Conservation (phyloP, 2,888 invertebrate genomes). For the Polyploca ridens region DNA sequence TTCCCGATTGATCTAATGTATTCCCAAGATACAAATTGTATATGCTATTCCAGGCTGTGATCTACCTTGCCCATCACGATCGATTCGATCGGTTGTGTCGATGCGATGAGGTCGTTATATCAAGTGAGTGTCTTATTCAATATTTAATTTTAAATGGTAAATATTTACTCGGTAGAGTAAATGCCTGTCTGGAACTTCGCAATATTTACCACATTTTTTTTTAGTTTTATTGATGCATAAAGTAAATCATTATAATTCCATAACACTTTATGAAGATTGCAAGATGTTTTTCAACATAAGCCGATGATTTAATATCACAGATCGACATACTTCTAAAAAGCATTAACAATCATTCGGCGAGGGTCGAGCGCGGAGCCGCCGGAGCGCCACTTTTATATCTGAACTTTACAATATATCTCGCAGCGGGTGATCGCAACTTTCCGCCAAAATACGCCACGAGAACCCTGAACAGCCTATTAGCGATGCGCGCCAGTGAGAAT, state of each 20-base stretch:
- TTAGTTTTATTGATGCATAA: too few relatives aligned
- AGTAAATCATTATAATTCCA: neutral
- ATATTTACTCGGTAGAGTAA: too few relatives aligned
- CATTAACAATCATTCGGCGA: neutral
- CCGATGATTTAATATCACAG: neutral
- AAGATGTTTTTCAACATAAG: neutral
- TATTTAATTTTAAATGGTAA: too few relatives aligned
- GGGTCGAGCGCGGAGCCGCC: neutral
- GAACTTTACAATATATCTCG: conserved; percentile 7
- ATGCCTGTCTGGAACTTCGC: too few relatives aligned
- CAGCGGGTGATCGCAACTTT: conserved; percentile 2
- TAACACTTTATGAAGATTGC: neutral
- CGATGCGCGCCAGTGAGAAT: neutral
- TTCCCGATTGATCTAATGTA: too few relatives aligned
- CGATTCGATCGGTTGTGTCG: too few relatives aligned
- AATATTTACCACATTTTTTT: too few relatives aligned
- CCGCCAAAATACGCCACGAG: neutral
- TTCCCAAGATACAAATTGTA: too few relatives aligned
- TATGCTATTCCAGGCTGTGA: too few relatives aligned
- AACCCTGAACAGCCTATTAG: neutral
- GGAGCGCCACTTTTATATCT: neutral
- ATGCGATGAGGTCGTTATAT: too few relatives aligned
- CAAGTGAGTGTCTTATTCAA: too few relatives aligned
- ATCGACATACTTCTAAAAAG: neutral
- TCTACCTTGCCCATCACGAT: too few relatives aligned